Base-by-base conservation (phyloP, 2,888 invertebrate genomes). In the Lutraria lutraria region DNA sequence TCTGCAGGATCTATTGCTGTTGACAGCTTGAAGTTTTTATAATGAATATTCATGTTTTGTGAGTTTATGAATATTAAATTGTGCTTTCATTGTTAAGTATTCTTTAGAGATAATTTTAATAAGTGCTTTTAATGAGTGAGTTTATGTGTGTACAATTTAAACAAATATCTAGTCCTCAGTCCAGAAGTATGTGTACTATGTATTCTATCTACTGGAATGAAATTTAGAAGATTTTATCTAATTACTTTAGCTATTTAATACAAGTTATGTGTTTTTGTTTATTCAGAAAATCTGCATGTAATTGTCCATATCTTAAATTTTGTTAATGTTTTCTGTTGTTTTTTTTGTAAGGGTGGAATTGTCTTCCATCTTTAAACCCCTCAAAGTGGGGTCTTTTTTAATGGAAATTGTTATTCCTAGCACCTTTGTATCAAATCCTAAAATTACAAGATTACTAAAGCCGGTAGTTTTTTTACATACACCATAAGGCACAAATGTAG, bases 11-110 rank as follows among this genome's bases (percentile, higher is more conserved):
- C 60, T 56, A n/a, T 88, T 60, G 79, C 87, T 83, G 83, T 80
- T 68, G 79, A 83, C 63, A 80, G 83, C 79, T 88, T 43, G 21
- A 80, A 83, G 34, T 15, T 31, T 53, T 68, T 76, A 85, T n/a
- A n/a, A n/a, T 79, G 31, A 52, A 54, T 52, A 85, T 85, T 21
- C 25, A 29, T 29, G 54, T 56, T 85, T 19, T 76, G n/a, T 29
- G 29, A 76, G 34, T 79, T 80, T 34, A 85, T 76, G 76, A 79
- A 52, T 84, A 84, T 79, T 79, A 13, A 80, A 54, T 86, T 86
- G 89, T 83, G 79, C 89, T 89, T 81, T 87, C 85, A 81, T 89
- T 89, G 87, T 89, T 89, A 89, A 87, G 87, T 87, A 89, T 89
- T 89, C 56, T 34, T 85, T 81, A 89, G 43, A 81, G 81, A 86